phyloP scores from a whole-genome alignment of 2,113 vertebrate genomes.

The Uria aalge region DNA sequence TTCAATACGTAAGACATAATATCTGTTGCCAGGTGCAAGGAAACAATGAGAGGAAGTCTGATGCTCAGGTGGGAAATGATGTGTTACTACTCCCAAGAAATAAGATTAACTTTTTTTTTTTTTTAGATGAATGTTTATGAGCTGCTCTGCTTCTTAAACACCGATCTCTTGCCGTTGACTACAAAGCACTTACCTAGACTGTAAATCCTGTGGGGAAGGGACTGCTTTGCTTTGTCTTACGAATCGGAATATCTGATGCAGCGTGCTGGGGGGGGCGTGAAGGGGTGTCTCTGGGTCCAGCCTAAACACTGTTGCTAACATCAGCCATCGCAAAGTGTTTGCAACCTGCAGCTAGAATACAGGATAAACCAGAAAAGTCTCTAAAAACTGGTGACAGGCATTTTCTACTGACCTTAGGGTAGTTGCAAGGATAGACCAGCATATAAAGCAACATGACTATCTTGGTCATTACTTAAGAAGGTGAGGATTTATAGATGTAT shows the following conservation, averaged over 20 bases:
- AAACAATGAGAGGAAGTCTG: constrained; percentile 15
- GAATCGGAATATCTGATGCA: neutral
- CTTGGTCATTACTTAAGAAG: neutral
- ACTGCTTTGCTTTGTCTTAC: neutral
- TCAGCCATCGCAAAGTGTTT: neutral
- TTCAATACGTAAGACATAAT: neutral
- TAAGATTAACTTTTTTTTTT: neutral
- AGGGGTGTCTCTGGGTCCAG: neutral
- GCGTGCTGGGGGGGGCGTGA: neutral
- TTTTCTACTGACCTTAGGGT: neutral
- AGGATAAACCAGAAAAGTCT: neutral
- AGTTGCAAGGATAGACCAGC: neutral
- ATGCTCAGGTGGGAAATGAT: constrained; percentile 21
- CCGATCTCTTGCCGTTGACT: neutral
- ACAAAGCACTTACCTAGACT: neutral
- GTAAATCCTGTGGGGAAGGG: neutral
- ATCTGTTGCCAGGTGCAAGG: constrained; percentile 32
- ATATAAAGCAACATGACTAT: neutral
- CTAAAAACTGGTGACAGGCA: neutral
- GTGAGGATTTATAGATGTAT: neutral
- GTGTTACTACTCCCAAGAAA: neutral
- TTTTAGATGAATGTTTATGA: neutral
- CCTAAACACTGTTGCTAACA: neutral
- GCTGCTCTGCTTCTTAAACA: neutral
- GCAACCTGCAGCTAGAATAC: neutral